phyloP scores from a whole-genome alignment of 1,140 invertebrate species.

The Sinella curviseta region DNA sequence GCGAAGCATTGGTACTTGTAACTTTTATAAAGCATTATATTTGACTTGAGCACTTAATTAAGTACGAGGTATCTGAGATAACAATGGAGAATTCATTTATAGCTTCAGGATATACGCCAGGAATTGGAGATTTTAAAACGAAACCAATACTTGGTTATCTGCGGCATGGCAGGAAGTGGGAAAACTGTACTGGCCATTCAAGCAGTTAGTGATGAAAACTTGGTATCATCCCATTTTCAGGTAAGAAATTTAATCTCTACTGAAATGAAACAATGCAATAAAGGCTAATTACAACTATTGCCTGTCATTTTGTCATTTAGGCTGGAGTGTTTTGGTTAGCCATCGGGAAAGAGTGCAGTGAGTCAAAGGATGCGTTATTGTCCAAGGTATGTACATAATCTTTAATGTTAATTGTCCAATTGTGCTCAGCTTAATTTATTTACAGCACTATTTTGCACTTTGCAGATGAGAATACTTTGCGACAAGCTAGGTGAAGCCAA shows the following conservation, averaged over 20 bases:
- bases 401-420: background rate
- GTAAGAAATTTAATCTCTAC: constrained; percentile 30
- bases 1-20: constrained; percentile 55
- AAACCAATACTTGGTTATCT: constrained; percentile 61
- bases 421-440: background rate
- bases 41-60: constrained; percentile 2
- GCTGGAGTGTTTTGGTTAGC: constrained; percentile 52
- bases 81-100: constrained; percentile 7
- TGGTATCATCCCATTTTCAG: constrained; percentile 57
- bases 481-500: constrained; percentile 46
- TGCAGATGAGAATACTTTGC: constrained; percentile 49
- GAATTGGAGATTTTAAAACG: constrained; percentile 55
- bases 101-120: constrained; percentile 56
- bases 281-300: background rate
- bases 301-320: constrained; percentile 27
- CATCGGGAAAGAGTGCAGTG: constrained; percentile 50
- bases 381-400: constrained; percentile 46
- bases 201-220: constrained; percentile 59
- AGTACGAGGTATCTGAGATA: constrained; percentile 8
- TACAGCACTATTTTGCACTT: background rate
- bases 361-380: constrained; percentile 49
- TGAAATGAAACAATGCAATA: no score
- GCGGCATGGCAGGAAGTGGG: constrained; percentile 71
- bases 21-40: constrained; percentile 21
- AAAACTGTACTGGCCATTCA: constrained; percentile 67